A percentile compares a stretch with the other conserved stretches of the same genome.
Evolutionary conservation across 2,797 vertebrate species (phyloP).

Genomic region (Xenopus petersii): DNA sequence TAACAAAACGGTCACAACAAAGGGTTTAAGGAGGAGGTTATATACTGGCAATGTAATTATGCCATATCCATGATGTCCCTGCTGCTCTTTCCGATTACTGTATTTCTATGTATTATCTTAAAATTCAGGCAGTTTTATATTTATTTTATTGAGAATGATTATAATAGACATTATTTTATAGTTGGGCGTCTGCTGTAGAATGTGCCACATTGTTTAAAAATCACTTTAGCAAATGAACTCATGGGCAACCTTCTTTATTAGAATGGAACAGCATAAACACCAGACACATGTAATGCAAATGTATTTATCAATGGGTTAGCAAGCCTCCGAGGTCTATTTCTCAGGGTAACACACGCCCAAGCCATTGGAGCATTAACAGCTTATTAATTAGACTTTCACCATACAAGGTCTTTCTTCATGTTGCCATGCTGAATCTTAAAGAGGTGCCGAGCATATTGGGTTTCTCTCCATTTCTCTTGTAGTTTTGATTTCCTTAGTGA

Average conservation of each 20-base stretch:
- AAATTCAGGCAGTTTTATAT: too few relatives aligned
- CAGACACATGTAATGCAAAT: conserved; percentile 7
- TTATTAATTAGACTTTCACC: conserved; percentile 13
- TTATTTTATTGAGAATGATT: too few relatives aligned
- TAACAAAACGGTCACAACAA: too few relatives aligned
- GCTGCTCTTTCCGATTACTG: too few relatives aligned
- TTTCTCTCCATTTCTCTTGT: neutral
- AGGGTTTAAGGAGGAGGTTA: too few relatives aligned
- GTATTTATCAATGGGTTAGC: neutral
- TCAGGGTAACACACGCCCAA: neutral
- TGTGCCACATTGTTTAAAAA: neutral
- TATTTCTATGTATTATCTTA: too few relatives aligned
- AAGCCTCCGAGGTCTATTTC: neutral
- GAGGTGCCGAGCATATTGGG: neutral
- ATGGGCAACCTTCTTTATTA: conserved; percentile 12
- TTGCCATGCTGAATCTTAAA: neutral
- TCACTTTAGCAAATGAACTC: conserved; percentile 2
- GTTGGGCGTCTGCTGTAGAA: neutral
- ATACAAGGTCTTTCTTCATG: neutral
- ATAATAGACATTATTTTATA: neutral
- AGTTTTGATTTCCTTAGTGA: neutral
- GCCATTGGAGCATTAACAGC: neutral
- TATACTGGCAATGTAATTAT: too few relatives aligned
- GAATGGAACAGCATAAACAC: conserved; percentile 6
- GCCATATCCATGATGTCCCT: too few relatives aligned